A percentile compares a stretch with the other conserved stretches of the same genome.
phyloP scores from a whole-genome alignment of 2,888 invertebrate genomes.

The Leucophora obtusa region DNA sequence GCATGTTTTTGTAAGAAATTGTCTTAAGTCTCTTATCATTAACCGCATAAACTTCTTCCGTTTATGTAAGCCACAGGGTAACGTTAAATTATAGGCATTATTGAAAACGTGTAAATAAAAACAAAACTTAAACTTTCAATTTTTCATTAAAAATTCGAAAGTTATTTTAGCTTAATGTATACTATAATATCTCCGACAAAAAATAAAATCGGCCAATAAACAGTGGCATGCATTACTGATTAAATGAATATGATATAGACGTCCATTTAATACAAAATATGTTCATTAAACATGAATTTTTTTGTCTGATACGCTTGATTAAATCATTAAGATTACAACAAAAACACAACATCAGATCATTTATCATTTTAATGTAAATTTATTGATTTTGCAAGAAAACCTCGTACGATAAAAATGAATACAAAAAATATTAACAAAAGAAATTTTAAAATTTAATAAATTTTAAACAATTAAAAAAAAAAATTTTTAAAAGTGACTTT shows the following conservation, averaged over 20 bases:
- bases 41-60: no score
- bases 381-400: background rate
- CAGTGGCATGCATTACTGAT: constrained; percentile 45
- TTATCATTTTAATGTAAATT: constrained; percentile 33
- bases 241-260: constrained; percentile 29
- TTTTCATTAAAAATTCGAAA: constrained; percentile 2
- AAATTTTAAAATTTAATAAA: background rate
- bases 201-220: constrained; percentile 20
- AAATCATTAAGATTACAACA: constrained; percentile 45
- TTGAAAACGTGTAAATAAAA: background rate
- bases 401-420: background rate
- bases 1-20: no score
- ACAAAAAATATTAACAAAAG: background rate
- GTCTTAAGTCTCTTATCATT: no score
- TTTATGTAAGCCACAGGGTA: background rate
- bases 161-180: constrained; percentile 12
- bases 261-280: constrained; percentile 26
- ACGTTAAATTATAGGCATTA: background rate
- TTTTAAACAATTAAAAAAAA: background rate
- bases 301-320: constrained; percentile 40
- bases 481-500: background rate
- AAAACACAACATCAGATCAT: constrained; percentile 30
- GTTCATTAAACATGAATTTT: constrained; percentile 41
- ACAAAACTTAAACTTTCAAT: background rate
- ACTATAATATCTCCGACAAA: background rate